phyloP scores from a whole-genome alignment of 1,140 invertebrate species.

The Eriocheir sinensis region DNA sequence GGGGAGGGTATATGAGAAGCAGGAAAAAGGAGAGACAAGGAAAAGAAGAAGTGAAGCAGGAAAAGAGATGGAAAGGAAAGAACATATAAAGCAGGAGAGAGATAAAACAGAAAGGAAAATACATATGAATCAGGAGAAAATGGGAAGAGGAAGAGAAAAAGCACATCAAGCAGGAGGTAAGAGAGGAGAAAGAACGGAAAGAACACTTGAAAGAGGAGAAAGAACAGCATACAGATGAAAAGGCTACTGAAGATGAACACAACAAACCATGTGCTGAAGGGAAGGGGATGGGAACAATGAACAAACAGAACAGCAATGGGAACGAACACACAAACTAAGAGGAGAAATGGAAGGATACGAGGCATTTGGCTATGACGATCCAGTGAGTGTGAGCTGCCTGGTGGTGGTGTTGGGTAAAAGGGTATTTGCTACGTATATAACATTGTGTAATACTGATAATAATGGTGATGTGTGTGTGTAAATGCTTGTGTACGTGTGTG shows the following conservation, averaged over 20 bases:
- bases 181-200: too few species aligned
- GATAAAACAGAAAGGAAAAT: not conserved
- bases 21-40: too few species aligned
- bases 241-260: too few species aligned
- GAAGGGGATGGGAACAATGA: too few species aligned
- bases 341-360: too few species aligned
- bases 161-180: not conserved
- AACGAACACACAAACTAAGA: too few species aligned
- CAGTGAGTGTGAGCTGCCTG: not conserved
- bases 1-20: too few species aligned
- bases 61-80: not conserved
- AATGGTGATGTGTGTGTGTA: not conserved
- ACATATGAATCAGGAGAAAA: not conserved
- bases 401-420: not conserved
- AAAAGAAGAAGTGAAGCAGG: too few species aligned
- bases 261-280: too few species aligned
- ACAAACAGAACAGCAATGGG: too few species aligned
- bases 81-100: not conserved
- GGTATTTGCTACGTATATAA: slow-evolving; percentile 28
- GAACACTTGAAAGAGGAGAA: too few species aligned
- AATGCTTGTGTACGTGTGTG: not conserved
- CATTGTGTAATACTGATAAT: not conserved
- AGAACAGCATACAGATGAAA: too few species aligned
- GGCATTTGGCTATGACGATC: not conserved
- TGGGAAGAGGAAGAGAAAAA: not conserved